Conservation (phyloP, 2,888 invertebrate genomes). For the Apamea sordens region DNA sequence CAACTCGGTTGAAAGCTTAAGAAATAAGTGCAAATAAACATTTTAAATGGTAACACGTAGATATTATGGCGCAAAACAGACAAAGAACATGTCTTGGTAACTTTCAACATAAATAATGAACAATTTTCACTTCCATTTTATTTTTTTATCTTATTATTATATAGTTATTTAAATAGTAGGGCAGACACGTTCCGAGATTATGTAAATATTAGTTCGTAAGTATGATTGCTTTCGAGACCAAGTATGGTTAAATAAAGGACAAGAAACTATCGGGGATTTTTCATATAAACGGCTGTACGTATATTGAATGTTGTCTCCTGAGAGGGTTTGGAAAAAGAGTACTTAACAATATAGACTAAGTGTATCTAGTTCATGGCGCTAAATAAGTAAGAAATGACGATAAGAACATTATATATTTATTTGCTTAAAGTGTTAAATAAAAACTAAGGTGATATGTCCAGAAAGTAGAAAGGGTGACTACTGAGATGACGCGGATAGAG, state of each 20-base stretch:
- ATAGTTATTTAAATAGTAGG: constrained; percentile 24
- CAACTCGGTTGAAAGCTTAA: background rate
- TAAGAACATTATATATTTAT: too few species aligned
- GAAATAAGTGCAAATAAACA: constrained; percentile 30
- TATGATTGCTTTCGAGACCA: background rate
- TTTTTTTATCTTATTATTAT: constrained; percentile 26
- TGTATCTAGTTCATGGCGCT: too few species aligned
- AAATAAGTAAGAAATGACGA: too few species aligned
- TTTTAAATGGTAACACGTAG: constrained; percentile 54
- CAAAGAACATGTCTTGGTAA: constrained; percentile 50
- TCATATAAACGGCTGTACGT: background rate
- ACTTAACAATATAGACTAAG: background rate
- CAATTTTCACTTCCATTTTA: constrained; percentile 53
- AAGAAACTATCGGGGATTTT: background rate
- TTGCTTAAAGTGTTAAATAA: too few species aligned
- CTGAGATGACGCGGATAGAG: too few species aligned
- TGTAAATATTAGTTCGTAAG: constrained; percentile 19
- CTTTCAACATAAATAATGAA: constrained; percentile 58
- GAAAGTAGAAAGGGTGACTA: background rate
- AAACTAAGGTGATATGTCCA: background rate
- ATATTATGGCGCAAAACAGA: constrained; percentile 51
- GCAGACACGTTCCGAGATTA: constrained; percentile 40
- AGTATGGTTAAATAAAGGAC: background rate
- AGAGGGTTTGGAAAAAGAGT: background rate
- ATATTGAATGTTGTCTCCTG: background rate